A percentile compares a stretch with the other conserved stretches of the same genome.
Conservation (phyloP, 2,888 invertebrate genomes). For the Proisotoma minuta region DNA sequence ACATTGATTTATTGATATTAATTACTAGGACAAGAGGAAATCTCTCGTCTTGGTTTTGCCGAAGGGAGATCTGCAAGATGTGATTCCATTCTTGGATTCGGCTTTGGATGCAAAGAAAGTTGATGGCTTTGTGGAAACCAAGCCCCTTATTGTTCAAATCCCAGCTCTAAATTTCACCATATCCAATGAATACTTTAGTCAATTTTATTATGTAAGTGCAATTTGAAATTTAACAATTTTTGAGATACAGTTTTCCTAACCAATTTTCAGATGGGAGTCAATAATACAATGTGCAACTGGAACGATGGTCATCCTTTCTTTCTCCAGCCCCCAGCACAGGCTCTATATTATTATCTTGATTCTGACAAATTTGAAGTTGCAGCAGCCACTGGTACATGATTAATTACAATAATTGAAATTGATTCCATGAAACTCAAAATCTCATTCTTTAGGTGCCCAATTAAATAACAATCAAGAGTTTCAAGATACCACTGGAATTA, state of each 20-base stretch:
- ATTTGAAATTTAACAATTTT: neutral
- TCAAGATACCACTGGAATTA: slow-evolving; percentile 25
- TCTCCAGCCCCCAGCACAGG: slow-evolving; percentile 36
- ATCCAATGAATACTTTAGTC: slow-evolving; percentile 40
- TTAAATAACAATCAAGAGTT: slow-evolving; percentile 32
- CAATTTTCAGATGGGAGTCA: slow-evolving; percentile 38
- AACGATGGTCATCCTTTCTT: slow-evolving; percentile 32
- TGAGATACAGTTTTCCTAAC: neutral
- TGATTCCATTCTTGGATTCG: slow-evolving; percentile 35
- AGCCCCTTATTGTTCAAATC: slow-evolving; percentile 32
- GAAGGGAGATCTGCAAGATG: slow-evolving; percentile 27
- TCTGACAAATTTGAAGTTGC: slow-evolving; percentile 38
- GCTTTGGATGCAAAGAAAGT: slow-evolving; percentile 30
- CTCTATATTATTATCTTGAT: slow-evolving; percentile 31
- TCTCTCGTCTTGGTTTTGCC: slow-evolving; percentile 42
- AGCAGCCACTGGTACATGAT: slow-evolving; percentile 33
- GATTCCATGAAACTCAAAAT: neutral
- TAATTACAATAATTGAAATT: neutral
- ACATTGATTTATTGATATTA: too few relatives aligned
- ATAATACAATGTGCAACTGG: slow-evolving; percentile 41
- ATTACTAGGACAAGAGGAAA: slow-evolving; percentile 34
- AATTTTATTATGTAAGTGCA: slow-evolving; percentile 34
- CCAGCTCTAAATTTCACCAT: slow-evolving; percentile 41
- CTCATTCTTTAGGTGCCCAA: slow-evolving; percentile 24
- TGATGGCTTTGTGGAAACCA: slow-evolving; percentile 28